Percentiles rank a stretch among this genome's conserved stretches.
These are phyloP conservation scores for Cyphomyrus discorhynchus DNA, from an alignment of 2,113 vertebrate species.

Conservation along the genomic window DNA sequence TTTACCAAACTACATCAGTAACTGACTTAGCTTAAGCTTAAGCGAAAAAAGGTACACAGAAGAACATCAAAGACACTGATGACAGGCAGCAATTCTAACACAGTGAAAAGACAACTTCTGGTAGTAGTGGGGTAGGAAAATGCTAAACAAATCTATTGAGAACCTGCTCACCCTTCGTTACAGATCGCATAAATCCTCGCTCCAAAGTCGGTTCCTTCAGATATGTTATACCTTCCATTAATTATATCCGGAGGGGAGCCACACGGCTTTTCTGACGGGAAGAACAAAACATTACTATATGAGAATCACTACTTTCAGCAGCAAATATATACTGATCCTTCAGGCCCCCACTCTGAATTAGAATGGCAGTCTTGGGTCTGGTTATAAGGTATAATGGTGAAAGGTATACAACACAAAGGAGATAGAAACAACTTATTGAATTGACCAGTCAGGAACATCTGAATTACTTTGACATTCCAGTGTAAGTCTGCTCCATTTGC, in stretches of 20 bases:
- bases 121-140: not conserved
- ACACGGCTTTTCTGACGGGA: constrained; percentile 28
- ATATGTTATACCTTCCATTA: constrained; percentile 21
- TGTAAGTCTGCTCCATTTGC: constrained; percentile 11
- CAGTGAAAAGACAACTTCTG: not conserved
- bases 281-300: not conserved
- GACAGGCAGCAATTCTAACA: not conserved
- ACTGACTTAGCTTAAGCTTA: not conserved
- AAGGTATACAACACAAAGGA: not conserved
- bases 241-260: not conserved
- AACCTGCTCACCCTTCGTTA: constrained; percentile 27
- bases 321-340: not conserved
- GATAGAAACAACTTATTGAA: not conserved
- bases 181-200: constrained; percentile 19
- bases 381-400: not conserved
- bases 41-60: not conserved
- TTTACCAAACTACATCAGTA: not conserved
- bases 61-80: not conserved
- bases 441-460: not conserved
- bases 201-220: constrained; percentile 26
- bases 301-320: not conserved
- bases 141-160: not conserved
- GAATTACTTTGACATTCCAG: constrained; percentile 41
- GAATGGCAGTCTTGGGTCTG: too few relatives aligned
- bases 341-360: not conserved